phyloP scores from a whole-genome alignment of 2,888 invertebrate species.

The Pachymerium ferrugineum region DNA sequence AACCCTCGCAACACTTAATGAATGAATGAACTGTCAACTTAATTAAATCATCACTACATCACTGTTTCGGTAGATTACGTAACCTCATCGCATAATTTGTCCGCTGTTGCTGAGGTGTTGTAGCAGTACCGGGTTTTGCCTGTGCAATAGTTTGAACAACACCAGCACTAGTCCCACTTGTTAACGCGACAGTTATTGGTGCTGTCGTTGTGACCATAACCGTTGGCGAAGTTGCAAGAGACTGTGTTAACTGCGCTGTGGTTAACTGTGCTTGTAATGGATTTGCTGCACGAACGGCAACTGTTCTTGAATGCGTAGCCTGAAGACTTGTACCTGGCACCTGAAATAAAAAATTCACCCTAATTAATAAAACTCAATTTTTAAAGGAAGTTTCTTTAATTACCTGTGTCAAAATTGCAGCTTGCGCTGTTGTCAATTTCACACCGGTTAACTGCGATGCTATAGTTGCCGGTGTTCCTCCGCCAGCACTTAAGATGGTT shows the following conservation, averaged over 20 bases:
- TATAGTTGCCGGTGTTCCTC: not conserved
- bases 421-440: not conserved
- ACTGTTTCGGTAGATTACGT: conserved; percentile 3
- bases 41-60: not conserved
- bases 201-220: not conserved
- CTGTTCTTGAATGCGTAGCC: not conserved
- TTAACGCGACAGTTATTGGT: not conserved
- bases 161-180: not conserved
- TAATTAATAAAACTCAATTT: not conserved
- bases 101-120: not conserved
- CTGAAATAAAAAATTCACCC: not conserved
- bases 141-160: not conserved
- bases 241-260: not conserved
- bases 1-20: not conserved
- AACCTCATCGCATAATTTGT: not conserved
- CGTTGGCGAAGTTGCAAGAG: not conserved
- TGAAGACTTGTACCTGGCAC: not conserved
- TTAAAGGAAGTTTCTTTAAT: not conserved
- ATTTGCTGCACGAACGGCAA: not conserved
- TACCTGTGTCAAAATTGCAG: not conserved
- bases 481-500: not conserved
- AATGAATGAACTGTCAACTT: not conserved
- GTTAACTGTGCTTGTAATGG: not conserved
- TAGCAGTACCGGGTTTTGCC: not conserved
- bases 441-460: not conserved